A percentile compares a stretch with the other conserved stretches of the same genome.
Evolutionary conservation across 2,888 invertebrate species (phyloP).

Genomic region (Diploptera punctata): DNA sequence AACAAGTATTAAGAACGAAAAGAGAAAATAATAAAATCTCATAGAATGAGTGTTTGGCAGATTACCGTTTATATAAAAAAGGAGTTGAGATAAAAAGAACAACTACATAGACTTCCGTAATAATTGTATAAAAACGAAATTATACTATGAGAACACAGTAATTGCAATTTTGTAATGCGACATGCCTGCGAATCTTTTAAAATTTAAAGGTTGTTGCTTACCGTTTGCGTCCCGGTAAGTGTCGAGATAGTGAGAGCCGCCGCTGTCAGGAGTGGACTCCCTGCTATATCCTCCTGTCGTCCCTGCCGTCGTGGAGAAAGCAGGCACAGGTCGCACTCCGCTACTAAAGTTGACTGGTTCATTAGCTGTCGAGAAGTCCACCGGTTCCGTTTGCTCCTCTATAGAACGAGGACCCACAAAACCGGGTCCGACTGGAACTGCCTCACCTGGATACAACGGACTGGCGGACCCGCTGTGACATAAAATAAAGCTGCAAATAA

Average conservation of each 20-base stretch:
- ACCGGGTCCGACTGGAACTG: slow-evolving; percentile 57
- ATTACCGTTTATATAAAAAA: too few relatives aligned
- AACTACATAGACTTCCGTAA: too few relatives aligned
- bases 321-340: slow-evolving; percentile 47
- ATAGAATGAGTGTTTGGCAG: too few relatives aligned
- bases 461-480: slow-evolving; percentile 61
- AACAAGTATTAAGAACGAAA: too few relatives aligned
- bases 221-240: slow-evolving; percentile 86
- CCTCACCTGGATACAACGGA: slow-evolving; percentile 64
- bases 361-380: slow-evolving; percentile 72
- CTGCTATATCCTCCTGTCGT: slow-evolving; percentile 68
- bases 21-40: too few relatives aligned
- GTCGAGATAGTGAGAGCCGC: slow-evolving; percentile 88
- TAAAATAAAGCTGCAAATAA: background rate
- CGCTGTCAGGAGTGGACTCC: slow-evolving; percentile 89
- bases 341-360: slow-evolving; percentile 69
- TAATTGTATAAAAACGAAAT: too few relatives aligned
- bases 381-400: slow-evolving; percentile 73
- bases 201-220: slow-evolving; percentile 55
- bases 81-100: too few relatives aligned
- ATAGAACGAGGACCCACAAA: slow-evolving; percentile 64
- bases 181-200: too few relatives aligned
- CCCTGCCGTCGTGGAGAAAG: slow-evolving; percentile 31
- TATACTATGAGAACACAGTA: too few relatives aligned
- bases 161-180: too few relatives aligned